Conservation (phyloP, 2,113 vertebrate genomes). For the Oncorhynchus clarkii region DNA sequence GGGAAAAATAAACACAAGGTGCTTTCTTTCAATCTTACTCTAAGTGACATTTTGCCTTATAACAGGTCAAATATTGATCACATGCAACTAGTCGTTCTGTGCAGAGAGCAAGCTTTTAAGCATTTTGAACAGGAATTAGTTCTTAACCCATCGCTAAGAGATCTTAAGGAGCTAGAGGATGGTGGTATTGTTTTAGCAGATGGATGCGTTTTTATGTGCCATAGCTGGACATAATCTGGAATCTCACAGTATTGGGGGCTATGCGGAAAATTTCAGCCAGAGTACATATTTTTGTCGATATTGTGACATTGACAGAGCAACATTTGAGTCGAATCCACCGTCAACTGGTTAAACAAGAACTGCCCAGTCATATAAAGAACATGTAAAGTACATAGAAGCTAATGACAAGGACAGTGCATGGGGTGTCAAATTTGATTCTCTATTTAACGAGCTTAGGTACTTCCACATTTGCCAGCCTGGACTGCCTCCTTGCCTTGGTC, state of each 20-base stretch:
- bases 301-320: conserved; percentile 16
- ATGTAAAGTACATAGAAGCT: neutral
- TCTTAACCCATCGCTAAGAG: neutral
- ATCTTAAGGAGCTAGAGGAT: conserved; percentile 25
- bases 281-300: conserved; percentile 26
- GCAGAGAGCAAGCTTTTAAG: conserved; percentile 26
- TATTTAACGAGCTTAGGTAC: conserved; percentile 3
- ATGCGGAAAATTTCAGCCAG: conserved; percentile 37
- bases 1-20: neutral
- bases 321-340: conserved; percentile 9
- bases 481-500: neutral
- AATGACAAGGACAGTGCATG: neutral
- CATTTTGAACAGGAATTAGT: too few relatives aligned
- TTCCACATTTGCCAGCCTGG: conserved; percentile 21
- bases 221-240: conserved; percentile 30
- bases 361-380: neutral
- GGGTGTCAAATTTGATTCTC: conserved; percentile 21
- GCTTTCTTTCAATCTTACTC: conserved; percentile 1
- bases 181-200: conserved; percentile 12
- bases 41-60: too few relatives aligned
- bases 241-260: conserved; percentile 26
- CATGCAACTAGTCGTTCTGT: conserved; percentile 34
- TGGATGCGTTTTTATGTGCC: conserved; percentile 18
- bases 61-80: conserved; percentile 11
- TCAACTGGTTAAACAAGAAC: neutral